phyloP scores from a whole-genome alignment of 2,797 vertebrate species.

The Coregonus sp. region DNA sequence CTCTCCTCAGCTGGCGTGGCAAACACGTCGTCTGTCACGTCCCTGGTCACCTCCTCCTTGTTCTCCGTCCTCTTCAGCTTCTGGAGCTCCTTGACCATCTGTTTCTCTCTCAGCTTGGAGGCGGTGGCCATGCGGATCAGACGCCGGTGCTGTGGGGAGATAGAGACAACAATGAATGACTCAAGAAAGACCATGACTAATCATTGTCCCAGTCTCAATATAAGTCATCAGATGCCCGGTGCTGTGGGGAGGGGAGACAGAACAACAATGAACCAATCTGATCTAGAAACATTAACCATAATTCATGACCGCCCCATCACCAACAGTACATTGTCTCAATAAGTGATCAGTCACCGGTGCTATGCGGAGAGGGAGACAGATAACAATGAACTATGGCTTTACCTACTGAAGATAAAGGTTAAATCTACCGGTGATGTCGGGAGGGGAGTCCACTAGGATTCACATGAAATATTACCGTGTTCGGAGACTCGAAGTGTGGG shows the following conservation, averaged over 20 bases:
- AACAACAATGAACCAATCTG: not conserved
- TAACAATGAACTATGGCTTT: not conserved
- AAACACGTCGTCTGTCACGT: slow-evolving; percentile 90
- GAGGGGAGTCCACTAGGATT: too few species aligned
- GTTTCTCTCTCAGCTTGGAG: slow-evolving; percentile 85
- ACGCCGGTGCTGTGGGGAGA: slow-evolving; percentile 80
- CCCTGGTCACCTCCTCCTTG: slow-evolving; percentile 71
- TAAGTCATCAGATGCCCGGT: not conserved
- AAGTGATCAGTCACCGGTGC: too few species aligned
- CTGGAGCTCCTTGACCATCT: slow-evolving; percentile 88
- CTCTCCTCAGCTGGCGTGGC: slow-evolving; percentile 81
- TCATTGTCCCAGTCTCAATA: too few species aligned
- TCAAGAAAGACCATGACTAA: not conserved
- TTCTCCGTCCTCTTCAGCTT: slow-evolving; percentile 78
- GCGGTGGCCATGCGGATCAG: slow-evolving; percentile 81
- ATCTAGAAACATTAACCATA: not conserved
- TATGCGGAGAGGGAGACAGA: too few species aligned
- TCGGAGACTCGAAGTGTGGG: slow-evolving; percentile 88
- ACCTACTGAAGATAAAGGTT: not conserved
- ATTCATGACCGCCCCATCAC: too few species aligned
- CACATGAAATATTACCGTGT: slow-evolving; percentile 79
- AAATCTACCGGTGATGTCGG: not conserved
- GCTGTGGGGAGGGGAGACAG: not conserved
- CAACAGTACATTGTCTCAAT: too few species aligned
- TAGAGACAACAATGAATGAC: not conserved